Conservation (phyloP, 2,888 invertebrate species). For the Sminthurinus aureus region DNA sequence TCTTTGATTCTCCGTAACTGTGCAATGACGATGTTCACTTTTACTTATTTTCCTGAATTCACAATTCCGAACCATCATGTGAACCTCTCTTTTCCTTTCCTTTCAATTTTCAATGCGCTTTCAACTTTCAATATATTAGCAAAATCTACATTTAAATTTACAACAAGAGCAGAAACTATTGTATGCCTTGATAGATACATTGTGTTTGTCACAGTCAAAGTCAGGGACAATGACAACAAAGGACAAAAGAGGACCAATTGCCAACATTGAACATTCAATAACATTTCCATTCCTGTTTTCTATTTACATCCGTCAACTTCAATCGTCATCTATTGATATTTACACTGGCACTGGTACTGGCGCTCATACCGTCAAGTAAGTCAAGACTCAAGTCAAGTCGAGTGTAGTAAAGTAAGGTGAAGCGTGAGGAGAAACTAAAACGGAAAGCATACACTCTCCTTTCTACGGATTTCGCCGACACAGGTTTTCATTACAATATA, state of each 20-base stretch:
- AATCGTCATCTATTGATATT: not conserved
- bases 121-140: constrained; percentile 14
- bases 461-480: not conserved
- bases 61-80: constrained; percentile 9
- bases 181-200: not conserved
- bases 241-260: not conserved
- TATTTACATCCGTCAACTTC: not conserved
- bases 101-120: not conserved
- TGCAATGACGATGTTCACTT: constrained; percentile 17
- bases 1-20: constrained; percentile 31
- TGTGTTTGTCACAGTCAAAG: constrained; percentile 13
- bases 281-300: not conserved
- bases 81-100: constrained; percentile 21
- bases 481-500: not conserved
- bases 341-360: too few relatives aligned
- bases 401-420: not conserved
- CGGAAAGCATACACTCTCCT: not conserved
- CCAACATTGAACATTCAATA: not conserved
- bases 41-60: not conserved
- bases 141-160: constrained; percentile 11
- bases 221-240: constrained; percentile 8
- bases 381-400: not conserved
- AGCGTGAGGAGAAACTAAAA: not conserved
- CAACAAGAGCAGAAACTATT: not conserved
- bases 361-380: not conserved